A percentile compares a stretch with the other conserved stretches of the same genome.
Evolutionary conservation across 37 sponge, comb jelly and placozoan genomes (phyloP).

Genomic region (Cliona cf. orientalis): DNA sequence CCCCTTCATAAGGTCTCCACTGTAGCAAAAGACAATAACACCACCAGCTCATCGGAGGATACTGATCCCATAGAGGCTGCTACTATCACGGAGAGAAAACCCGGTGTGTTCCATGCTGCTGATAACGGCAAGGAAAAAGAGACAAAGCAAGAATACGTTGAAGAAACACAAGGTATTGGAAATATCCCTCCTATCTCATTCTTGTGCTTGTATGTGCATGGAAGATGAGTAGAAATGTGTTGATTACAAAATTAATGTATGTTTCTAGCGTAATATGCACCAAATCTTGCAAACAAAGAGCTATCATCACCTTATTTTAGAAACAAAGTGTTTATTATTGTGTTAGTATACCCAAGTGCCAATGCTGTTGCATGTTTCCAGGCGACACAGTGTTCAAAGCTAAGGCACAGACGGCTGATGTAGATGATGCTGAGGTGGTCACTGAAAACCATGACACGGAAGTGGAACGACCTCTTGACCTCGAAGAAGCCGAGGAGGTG

Average conservation of each 20-base stretch:
- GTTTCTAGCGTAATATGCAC: not conserved
- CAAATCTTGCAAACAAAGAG: not conserved
- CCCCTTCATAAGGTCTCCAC: not conserved
- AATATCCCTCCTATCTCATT: too few relatives aligned
- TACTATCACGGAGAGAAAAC: not conserved
- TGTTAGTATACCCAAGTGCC: not conserved
- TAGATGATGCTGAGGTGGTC: constrained; percentile 11
- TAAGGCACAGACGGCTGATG: not conserved
- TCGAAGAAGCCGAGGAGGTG: constrained; percentile 50
- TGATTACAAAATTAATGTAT: not conserved
- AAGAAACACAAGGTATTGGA: constrained; percentile 2
- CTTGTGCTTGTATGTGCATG: not conserved
- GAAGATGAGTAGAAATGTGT: not conserved
- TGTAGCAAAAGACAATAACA: not conserved
- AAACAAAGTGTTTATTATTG: not conserved
- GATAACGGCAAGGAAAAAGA: not conserved
- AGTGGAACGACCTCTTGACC: constrained; percentile 49
- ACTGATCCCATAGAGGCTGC: not conserved
- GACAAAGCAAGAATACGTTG: not conserved
- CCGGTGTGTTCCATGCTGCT: not conserved
- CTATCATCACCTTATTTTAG: not conserved
- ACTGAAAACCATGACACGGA: constrained; percentile 31
- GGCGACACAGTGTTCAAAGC: constrained; percentile 16
- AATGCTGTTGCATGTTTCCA: not conserved
- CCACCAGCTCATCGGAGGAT: not conserved